These are phyloP conservation scores for Drosophila navojoa DNA, from an alignment of 1,140 invertebrate species.

Conservation along the genomic window DNA sequence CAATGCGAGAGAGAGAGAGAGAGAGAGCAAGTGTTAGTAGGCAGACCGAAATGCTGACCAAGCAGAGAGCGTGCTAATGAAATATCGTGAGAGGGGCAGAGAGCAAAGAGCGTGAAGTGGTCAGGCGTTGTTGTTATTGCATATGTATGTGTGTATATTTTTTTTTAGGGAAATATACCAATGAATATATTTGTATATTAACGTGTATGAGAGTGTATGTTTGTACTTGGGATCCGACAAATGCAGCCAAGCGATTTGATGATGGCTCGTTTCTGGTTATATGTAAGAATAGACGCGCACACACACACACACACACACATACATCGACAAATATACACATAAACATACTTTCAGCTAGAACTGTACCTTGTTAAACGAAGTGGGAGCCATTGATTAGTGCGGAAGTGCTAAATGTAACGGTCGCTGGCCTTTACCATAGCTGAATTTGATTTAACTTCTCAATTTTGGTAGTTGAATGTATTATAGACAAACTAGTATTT, in stretches of 20 bases:
- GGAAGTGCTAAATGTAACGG: slow-evolving; percentile 37
- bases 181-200: background rate
- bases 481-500: too few relatives aligned
- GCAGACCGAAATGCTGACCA: slow-evolving; percentile 32
- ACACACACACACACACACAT: background rate
- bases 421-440: slow-evolving; percentile 2
- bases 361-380: slow-evolving; percentile 31
- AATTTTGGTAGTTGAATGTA: background rate
- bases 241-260: slow-evolving; percentile 42
- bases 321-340: background rate
- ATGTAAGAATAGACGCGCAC: background rate
- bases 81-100: slow-evolving; percentile 9
- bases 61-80: slow-evolving; percentile 24
- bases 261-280: slow-evolving; percentile 26
- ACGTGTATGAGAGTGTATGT: background rate
- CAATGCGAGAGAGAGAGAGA: slow-evolving; percentile 10
- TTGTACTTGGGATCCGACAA: slow-evolving; percentile 20
- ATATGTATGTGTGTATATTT: background rate
- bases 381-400: slow-evolving; percentile 18
- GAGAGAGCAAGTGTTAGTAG: background rate
- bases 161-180: slow-evolving; percentile 40
- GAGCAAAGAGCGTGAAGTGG: slow-evolving; percentile 11
- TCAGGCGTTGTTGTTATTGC: slow-evolving; percentile 20
- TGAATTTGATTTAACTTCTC: background rate
- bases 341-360: slow-evolving; percentile 20